Evolutionary conservation across 1,140 invertebrate genomes (phyloP).

Genomic region (Psix sp.): DNA sequence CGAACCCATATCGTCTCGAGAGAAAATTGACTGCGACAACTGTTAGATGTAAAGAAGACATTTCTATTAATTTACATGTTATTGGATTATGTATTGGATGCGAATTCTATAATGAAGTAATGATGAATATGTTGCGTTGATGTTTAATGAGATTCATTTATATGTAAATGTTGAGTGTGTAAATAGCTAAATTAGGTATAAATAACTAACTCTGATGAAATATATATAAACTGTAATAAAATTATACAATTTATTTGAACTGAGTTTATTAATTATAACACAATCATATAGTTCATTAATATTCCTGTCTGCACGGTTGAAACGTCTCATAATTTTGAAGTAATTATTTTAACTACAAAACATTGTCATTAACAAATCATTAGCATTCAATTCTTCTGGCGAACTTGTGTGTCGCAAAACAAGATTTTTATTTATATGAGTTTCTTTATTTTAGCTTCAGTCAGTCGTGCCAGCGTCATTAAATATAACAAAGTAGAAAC

Average conservation of each 20-base stretch:
- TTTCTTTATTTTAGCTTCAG: constrained; percentile 18
- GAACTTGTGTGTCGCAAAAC: too few species aligned
- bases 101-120: constrained; percentile 24
- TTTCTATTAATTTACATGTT: constrained; percentile 1
- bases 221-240: constrained; percentile 35
- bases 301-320: too few species aligned
- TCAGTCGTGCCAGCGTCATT: constrained; percentile 34
- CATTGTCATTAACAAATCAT: too few species aligned
- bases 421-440: constrained; percentile 16
- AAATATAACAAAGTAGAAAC: constrained; percentile 31
- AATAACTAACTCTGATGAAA: constrained; percentile 27
- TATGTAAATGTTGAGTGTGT: too few species aligned
- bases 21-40: constrained; percentile 16
- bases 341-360: too few species aligned
- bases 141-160: too few species aligned
- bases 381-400: too few species aligned
- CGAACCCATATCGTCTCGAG: constrained; percentile 15
- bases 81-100: too few species aligned
- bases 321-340: too few species aligned
- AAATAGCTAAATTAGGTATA: constrained; percentile 40
- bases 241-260: constrained; percentile 5
- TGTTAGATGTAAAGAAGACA: neutral
- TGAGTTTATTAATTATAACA: neutral
- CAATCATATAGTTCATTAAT: neutral
- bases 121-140: too few species aligned